Evolutionary conservation across 2,797 vertebrate species (phyloP).

Genomic region (Cirrhinus mrigala): DNA sequence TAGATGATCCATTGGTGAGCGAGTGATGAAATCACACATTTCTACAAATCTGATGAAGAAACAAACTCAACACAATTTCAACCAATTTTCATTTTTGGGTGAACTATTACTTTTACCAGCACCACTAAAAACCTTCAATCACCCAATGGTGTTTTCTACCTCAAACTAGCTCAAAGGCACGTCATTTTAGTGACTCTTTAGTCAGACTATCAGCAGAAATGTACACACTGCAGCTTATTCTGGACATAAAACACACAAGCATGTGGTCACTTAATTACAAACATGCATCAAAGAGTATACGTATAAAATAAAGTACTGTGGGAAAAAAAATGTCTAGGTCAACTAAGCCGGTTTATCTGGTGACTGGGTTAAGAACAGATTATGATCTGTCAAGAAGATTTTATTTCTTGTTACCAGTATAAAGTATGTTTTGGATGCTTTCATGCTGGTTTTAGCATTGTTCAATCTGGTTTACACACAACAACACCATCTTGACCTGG

Average conservation of each 20-base stretch:
- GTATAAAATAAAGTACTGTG: background rate
- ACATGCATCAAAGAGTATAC: background rate
- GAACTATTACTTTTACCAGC: background rate
- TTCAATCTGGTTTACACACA: background rate
- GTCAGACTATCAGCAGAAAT: background rate
- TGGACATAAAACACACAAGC: background rate
- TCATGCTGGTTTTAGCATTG: conserved; percentile 4
- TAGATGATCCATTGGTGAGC: background rate
- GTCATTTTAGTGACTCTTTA: background rate
- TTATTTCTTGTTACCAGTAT: background rate
- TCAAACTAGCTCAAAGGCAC: background rate
- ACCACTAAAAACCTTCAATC: background rate
- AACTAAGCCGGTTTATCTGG: background rate
- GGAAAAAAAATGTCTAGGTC: background rate
- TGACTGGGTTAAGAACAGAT: conserved; percentile 13
- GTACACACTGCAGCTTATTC: background rate
- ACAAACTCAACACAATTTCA: background rate
- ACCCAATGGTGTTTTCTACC: background rate
- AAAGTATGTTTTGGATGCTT: background rate
- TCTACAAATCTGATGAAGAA: background rate
- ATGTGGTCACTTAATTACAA: background rate
- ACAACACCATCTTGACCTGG: background rate
- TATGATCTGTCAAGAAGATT: conserved; percentile 9
- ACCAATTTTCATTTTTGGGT: background rate
- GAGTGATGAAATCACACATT: background rate